Base-by-base conservation (phyloP, 2,113 vertebrate genomes). In the Piaya cayana region DNA sequence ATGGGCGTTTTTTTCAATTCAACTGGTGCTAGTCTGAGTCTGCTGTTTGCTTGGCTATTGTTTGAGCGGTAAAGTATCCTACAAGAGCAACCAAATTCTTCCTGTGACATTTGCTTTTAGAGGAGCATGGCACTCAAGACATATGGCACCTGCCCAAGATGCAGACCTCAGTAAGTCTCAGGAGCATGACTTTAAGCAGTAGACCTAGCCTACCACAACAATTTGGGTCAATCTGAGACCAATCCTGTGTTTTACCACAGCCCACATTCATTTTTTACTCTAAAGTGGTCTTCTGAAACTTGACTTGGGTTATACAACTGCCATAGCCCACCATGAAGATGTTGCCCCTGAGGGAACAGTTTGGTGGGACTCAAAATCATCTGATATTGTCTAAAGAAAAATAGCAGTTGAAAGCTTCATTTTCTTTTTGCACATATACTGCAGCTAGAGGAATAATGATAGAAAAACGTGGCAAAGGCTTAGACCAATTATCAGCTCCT, bases 101-200 rank as follows among this genome's bases (percentile, higher is more conserved):
- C 20, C 17, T 45, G 23, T 43, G 53, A 5, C 20, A 22, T 74
- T 42, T 84, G 30, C 49, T 75, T 92, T 70, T 50, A 64, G 19
- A n/a, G 56, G 16, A 47, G 7, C 11, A 17, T 11, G 11, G 27
- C 19, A 82, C 15, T 5, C 22, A 52, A 29, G 36, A 50, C 15
- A 42, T 3, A 19, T 8, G 15, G 12, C 15, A 30, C 6, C 29
- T 60, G 14, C 8, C 5, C 64, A 29, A 55, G 16, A 37, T 34
- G 36, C 23, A 69, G 32, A 52, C 5, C 13, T 53, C 39, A n/a
- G 0, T 9, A 13, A 14, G 8, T 5, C 30, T 43, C 11, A 58
- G 37, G 1, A 27, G 0, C 6, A 21, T 53, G 23, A 39, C 8
- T 5, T 5, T 39, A 11, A 39, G 5, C 3, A 3, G 9, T 47